These are phyloP conservation scores for Brassicogethes aeneus DNA, from an alignment of 2,888 invertebrate genomes.

Conservation along the genomic window DNA sequence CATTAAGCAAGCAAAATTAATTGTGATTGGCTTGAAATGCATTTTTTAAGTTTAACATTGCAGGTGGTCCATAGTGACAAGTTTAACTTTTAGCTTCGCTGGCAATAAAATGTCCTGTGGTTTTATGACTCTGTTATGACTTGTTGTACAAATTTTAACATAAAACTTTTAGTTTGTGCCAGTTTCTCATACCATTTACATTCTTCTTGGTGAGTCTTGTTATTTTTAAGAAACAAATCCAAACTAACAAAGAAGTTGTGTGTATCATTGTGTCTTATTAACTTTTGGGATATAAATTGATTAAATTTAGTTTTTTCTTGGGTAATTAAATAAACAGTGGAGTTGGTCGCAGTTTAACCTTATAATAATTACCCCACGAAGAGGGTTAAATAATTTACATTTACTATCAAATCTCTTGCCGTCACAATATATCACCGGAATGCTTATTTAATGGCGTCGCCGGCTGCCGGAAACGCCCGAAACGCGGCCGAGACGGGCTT, in stretches of 20 bases:
- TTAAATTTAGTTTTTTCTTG: too few relatives aligned
- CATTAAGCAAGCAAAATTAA: too few relatives aligned
- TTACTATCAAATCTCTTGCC: conserved; percentile 43
- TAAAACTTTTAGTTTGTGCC: too few relatives aligned
- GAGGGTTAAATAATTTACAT: conserved; percentile 44
- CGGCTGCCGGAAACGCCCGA: conserved; percentile 35
- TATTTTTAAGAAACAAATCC: too few relatives aligned
- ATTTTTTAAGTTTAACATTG: too few relatives aligned
- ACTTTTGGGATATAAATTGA: too few relatives aligned
- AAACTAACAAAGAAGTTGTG: too few relatives aligned
- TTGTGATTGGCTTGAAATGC: too few relatives aligned
- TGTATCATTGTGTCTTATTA: too few relatives aligned
- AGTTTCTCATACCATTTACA: too few relatives aligned
- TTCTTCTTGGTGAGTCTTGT: too few relatives aligned
- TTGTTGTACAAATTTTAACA: not conserved
- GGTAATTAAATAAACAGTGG: not conserved
- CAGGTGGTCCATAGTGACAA: not conserved
- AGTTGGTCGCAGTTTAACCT: conserved; percentile 12
- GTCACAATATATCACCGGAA: conserved; percentile 44
- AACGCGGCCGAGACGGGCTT: not conserved
- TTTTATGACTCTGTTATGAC: not conserved
- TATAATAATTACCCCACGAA: conserved; percentile 41
- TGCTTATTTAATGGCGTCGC: conserved; percentile 43
- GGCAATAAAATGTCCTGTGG: not conserved
- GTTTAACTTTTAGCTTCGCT: not conserved